Conservation (phyloP, 2,888 invertebrate genomes). For the Cyaniris semiargus region DNA sequence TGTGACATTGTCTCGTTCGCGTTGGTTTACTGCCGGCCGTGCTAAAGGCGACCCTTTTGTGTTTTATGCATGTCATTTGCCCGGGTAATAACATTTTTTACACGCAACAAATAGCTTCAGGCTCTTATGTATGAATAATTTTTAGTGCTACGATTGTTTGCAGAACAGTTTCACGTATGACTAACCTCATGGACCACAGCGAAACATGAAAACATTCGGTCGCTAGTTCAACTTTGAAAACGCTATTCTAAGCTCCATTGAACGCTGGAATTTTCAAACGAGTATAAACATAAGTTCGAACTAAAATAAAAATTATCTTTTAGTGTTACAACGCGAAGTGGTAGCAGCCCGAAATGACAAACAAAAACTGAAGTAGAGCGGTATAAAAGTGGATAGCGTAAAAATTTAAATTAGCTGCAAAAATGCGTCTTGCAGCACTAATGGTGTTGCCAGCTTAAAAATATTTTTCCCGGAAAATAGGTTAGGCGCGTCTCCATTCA, state of each 20-base stretch:
- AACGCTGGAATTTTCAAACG: not conserved
- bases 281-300: constrained; percentile 7
- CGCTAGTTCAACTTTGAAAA: not conserved
- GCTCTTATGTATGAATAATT: constrained; percentile 18
- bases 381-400: constrained; percentile 48
- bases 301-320: constrained; percentile 33
- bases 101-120: constrained; percentile 2
- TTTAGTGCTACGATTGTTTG: constrained; percentile 1
- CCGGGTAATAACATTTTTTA: constrained; percentile 29
- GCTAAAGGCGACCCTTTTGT: constrained; percentile 52
- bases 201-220: not conserved
- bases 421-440: constrained; percentile 63
- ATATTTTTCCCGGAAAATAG: constrained; percentile 60
- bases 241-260: not conserved
- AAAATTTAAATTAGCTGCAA: constrained; percentile 67
- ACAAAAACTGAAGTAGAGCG: constrained; percentile 39
- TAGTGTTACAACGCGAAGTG: constrained; percentile 38
- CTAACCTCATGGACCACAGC: not conserved
- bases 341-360: constrained; percentile 40
- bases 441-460: constrained; percentile 55
- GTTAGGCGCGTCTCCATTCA: constrained; percentile 60
- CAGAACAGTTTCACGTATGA: not conserved
- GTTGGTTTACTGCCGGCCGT: constrained; percentile 67
- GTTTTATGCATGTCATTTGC: constrained; percentile 32
- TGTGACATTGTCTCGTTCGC: constrained; percentile 68